phyloP scores from a whole-genome alignment of 2,888 invertebrate genomes.

The Agonopterix alstromeriana region DNA sequence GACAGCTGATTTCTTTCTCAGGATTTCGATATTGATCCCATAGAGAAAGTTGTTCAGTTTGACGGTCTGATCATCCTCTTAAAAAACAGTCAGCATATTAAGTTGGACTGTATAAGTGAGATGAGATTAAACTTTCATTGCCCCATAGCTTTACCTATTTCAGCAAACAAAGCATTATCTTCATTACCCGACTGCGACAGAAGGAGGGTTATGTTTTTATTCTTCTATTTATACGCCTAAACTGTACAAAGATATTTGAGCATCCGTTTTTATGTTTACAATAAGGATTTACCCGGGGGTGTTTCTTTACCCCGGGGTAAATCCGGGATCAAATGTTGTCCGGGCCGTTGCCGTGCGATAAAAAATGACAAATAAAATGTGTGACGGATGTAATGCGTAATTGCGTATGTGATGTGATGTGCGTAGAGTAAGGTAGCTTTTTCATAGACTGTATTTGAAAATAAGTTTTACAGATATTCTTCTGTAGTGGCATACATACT shows the following conservation, averaged over 20 bases:
- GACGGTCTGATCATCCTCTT: no score
- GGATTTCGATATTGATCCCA: no score
- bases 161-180: neutral
- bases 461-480: no score
- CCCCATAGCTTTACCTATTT: neutral
- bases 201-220: no score
- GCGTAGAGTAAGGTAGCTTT: neutral
- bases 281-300: constrained; percentile 11
- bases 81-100: neutral
- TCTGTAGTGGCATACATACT: no score
- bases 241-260: neutral
- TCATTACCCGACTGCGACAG: no score
- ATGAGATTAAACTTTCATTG: neutral
- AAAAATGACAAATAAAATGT: neutral
- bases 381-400: neutral
- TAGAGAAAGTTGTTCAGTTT: no score
- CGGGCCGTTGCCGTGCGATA: neutral
- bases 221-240: neutral
- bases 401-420: neutral
- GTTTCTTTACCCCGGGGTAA: neutral
- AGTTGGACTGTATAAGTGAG: neutral
- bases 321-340: constrained; percentile 1
- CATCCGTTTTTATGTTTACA: constrained; percentile 2
- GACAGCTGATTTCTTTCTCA: no score
- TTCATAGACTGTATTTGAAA: no score